Evolutionary conservation across 1,140 invertebrate species (phyloP).

Genomic region (Bombus pyrosoma): DNA sequence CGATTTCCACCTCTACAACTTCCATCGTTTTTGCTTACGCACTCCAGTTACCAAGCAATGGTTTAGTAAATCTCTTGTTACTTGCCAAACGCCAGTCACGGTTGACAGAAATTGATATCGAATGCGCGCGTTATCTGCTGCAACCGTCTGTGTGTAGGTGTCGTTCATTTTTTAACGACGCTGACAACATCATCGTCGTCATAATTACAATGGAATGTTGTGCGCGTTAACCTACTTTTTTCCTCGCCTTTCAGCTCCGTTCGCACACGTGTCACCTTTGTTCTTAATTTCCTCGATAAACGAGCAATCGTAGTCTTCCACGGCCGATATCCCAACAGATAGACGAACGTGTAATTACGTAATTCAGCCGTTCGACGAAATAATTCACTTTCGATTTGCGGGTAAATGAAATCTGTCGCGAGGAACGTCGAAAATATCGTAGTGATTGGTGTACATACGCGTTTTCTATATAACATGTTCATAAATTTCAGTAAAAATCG

Average conservation of each 20-base stretch:
- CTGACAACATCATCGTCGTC: neutral
- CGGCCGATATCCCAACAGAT: neutral
- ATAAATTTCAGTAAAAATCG: no score
- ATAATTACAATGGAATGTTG: neutral
- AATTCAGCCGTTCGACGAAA: neutral
- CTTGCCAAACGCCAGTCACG: neutral
- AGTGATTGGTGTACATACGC: neutral
- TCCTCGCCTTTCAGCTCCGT: neutral
- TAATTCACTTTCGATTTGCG: slow-evolving; percentile 19
- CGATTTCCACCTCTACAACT: no score
- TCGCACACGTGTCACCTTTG: neutral
- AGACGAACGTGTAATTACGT: neutral
- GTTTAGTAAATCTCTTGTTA: neutral
- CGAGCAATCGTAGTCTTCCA: neutral
- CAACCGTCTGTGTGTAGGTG: neutral
- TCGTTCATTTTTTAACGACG: neutral
- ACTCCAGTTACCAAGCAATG: no score
- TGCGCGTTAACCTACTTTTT: slow-evolving; percentile 1
- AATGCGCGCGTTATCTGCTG: neutral
- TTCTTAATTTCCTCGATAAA: neutral
- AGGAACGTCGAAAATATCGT: neutral
- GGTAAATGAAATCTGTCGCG: neutral
- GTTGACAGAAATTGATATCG: neutral
- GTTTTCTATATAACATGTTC: no score
- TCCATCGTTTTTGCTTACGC: no score